Percentiles rank a stretch among this genome's conserved stretches.
These are phyloP conservation scores for Calvadosia cruxmelitensis DNA, from an alignment of 30 jellyfish, hydroid and myxozoan species.

Conservation along the genomic window DNA sequence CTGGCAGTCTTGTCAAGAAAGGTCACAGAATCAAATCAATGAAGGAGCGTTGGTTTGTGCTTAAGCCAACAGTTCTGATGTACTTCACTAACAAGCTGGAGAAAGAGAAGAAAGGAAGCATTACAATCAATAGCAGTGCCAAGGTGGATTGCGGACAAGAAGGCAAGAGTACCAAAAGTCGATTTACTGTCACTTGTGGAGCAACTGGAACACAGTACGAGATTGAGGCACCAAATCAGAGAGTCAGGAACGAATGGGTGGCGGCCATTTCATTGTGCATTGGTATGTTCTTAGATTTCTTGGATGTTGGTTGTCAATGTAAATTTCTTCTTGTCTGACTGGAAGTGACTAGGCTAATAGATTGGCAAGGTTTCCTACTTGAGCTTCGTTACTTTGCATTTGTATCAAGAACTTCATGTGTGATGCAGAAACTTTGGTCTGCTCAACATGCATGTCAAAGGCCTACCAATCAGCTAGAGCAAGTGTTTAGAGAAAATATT, in stretches of 20 bases:
- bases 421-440: no score
- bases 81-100: slow-evolving; percentile 49
- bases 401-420: no score
- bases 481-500: no score
- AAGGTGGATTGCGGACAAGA: slow-evolving; percentile 45
- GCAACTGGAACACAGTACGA: slow-evolving; percentile 45
- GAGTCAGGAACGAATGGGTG: slow-evolving; percentile 88
- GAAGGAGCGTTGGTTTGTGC: slow-evolving; percentile 86
- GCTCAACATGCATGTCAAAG: no score
- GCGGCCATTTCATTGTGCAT: slow-evolving; percentile 57
- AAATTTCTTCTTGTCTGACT: neutral
- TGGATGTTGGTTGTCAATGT: neutral
- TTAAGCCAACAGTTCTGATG: slow-evolving; percentile 49
- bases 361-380: no score
- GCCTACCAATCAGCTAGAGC: no score
- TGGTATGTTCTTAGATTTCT: slow-evolving; percentile 31
- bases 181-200: slow-evolving; percentile 85
- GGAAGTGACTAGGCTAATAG: no score
- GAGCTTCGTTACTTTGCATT: no score
- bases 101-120: slow-evolving; percentile 58
- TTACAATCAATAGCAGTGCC: slow-evolving; percentile 33
- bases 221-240: slow-evolving; percentile 71
- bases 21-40: slow-evolving; percentile 93
- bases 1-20: slow-evolving; percentile 67
- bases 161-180: slow-evolving; percentile 42